Conservation (phyloP, 1,140 invertebrate genomes). For the Drosophila mayri region DNA sequence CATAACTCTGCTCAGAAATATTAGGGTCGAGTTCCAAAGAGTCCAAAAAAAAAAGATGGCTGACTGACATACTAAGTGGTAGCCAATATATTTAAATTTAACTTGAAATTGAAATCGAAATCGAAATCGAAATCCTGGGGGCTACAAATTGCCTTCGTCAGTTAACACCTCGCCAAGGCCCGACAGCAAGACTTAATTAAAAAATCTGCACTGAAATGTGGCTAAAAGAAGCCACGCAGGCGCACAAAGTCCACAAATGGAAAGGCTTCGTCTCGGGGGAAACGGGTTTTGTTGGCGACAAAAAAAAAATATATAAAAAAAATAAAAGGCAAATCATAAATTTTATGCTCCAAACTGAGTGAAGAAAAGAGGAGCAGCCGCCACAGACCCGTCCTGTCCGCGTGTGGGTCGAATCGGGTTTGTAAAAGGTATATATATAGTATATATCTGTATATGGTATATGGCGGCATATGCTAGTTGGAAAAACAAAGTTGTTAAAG, state of each 20-base stretch:
- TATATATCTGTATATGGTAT: not conserved
- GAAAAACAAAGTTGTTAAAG: slow-evolving; percentile 55
- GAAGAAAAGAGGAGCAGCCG: slow-evolving; percentile 24
- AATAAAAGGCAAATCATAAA: slow-evolving; percentile 77
- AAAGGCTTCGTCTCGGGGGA: slow-evolving; percentile 18
- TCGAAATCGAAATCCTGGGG: slow-evolving; percentile 45
- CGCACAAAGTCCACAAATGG: slow-evolving; percentile 66
- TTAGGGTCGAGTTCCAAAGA: slow-evolving; percentile 12
- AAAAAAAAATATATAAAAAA: not conserved
- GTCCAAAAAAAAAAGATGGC: slow-evolving; percentile 37
- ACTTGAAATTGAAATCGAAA: slow-evolving; percentile 49
- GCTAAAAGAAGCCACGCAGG: slow-evolving; percentile 26
- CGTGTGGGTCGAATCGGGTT: slow-evolving; percentile 36
- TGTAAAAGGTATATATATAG: slow-evolving; percentile 30
- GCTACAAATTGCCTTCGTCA: slow-evolving; percentile 43
- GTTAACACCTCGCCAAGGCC: slow-evolving; percentile 43
- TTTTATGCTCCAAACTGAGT: slow-evolving; percentile 67
- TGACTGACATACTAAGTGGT: slow-evolving; percentile 66
- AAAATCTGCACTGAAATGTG: slow-evolving; percentile 40
- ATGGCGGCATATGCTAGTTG: slow-evolving; percentile 1
- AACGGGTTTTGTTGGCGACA: slow-evolving; percentile 62
- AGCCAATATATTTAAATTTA: slow-evolving; percentile 45
- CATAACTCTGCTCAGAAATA: slow-evolving; percentile 34
- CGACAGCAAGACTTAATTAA: slow-evolving; percentile 70
- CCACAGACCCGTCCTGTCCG: slow-evolving; percentile 8